These are phyloP conservation scores for Chaetura pelagica DNA, from an alignment of 2,113 vertebrate species.

Conservation along the genomic window DNA sequence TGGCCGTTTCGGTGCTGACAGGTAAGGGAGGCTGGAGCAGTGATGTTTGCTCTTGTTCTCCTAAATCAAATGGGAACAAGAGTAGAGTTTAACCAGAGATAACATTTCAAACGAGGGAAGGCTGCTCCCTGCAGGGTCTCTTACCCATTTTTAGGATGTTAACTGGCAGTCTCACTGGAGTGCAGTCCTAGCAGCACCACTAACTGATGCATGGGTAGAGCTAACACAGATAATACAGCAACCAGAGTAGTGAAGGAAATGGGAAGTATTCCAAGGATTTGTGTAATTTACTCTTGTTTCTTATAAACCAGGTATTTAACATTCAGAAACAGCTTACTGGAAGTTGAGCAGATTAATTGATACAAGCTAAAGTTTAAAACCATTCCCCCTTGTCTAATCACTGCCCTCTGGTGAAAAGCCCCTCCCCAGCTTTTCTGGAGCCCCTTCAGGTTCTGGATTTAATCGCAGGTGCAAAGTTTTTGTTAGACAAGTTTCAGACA, in stretches of 20 bases:
- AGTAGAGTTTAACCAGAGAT: background rate
- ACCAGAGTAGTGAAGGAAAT: background rate
- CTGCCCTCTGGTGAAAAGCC: too few species aligned
- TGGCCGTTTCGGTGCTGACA: slow-evolving; percentile 39
- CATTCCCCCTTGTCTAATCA: too few species aligned
- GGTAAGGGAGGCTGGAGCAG: background rate
- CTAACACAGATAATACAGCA: background rate
- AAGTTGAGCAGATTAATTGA: background rate
- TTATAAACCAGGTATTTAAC: background rate
- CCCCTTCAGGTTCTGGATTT: background rate
- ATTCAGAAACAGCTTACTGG: background rate
- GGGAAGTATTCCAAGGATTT: background rate
- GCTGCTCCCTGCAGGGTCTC: background rate
- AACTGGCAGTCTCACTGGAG: background rate
- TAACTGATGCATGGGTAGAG: background rate
- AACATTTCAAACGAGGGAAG: background rate
- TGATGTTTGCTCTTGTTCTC: accelerated
- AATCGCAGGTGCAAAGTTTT: background rate
- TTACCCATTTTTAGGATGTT: background rate
- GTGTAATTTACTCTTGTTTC: background rate
- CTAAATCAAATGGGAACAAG: background rate
- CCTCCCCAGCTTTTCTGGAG: too few species aligned
- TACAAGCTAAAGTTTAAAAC: background rate
- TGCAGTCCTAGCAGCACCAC: background rate
- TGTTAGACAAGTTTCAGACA: background rate